Evolutionary conservation across 2,888 invertebrate genomes (phyloP), one percentile per base, ranked within the genome.

Genomic region (Lycophotia porphyrea): DNA sequence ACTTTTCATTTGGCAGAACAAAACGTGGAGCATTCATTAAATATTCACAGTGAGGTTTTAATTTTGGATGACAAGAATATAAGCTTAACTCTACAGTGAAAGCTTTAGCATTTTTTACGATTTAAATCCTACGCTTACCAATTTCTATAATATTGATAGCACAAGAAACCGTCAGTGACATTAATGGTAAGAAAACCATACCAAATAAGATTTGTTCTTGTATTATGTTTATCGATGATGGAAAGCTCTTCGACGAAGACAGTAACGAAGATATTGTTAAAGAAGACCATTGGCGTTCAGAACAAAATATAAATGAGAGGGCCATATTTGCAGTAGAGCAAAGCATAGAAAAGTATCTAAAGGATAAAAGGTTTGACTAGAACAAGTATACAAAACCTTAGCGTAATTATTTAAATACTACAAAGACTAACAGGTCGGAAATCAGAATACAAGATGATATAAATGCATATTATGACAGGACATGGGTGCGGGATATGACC

Each of bases 21-120:
- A 24, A 71, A 52, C 24, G 49, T 71, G 31, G 49, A 67, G 49
- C 24, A 71, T 39, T 39, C 67, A 39, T 71, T 67, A 39, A 67
- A 49, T 9, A 15, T 49, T 7, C 2, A 65, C 11, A 49, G 66
- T 66, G 49, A 39, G 66, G 27, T 18, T 39, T 39, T 36, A 27
- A 15, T 66, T 49, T 49, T 31, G 24, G 7, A 36, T 21, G 52
- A 39, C 3, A 8, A n/a, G 11, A n/a, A 52, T 18, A 3, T n/a
- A 9, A 52, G 42, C 49, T 1, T 24, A 0, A 8, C 49, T 24
- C n/a, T 52, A 18, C 4, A 5, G 18, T 4, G 18, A 18, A 42
- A 42, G 11, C 11, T 9, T 42, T 44, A 18, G 5, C 44, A 44
- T 44, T 44, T 49, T 63, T 21, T 31, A 66, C 9, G 13, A 36